Conservation (phyloP, 1,140 invertebrate species). For the Drosophila paulistorum region DNA sequence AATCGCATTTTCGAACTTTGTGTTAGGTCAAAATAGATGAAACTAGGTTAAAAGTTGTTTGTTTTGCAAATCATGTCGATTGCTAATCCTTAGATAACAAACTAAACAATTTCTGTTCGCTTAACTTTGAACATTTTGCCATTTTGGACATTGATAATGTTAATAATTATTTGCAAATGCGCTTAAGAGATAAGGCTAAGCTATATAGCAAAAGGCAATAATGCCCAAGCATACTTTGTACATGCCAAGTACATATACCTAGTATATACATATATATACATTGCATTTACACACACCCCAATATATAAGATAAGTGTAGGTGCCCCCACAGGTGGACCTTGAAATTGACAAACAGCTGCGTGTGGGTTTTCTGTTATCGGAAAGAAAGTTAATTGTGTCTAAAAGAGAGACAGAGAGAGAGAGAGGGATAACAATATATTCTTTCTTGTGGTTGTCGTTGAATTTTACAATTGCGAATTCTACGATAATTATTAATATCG, state of each 20-base stretch:
- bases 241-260: neutral
- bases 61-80: slow-evolving; percentile 7
- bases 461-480: slow-evolving; percentile 12
- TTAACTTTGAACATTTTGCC: slow-evolving; percentile 47
- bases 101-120: neutral
- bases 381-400: slow-evolving; percentile 28
- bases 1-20: neutral
- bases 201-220: slow-evolving; percentile 35
- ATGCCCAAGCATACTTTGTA: slow-evolving; percentile 9
- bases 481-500: slow-evolving; percentile 39
- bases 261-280: slow-evolving; percentile 25
- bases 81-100: slow-evolving; percentile 13
- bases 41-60: slow-evolving; percentile 4
- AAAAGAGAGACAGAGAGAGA: neutral
- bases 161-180: slow-evolving; percentile 67
- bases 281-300: slow-evolving; percentile 19
- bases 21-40: neutral
- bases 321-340: slow-evolving; percentile 53
- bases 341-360: slow-evolving; percentile 71
- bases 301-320: slow-evolving; percentile 59
- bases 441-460: neutral
- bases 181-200: slow-evolving; percentile 62
- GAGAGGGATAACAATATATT: slow-evolving; percentile 12
- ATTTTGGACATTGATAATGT: slow-evolving; percentile 62
- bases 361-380: slow-evolving; percentile 38